Conservation (phyloP, 1,140 invertebrate species). For the Aphelinus atriplicis region DNA sequence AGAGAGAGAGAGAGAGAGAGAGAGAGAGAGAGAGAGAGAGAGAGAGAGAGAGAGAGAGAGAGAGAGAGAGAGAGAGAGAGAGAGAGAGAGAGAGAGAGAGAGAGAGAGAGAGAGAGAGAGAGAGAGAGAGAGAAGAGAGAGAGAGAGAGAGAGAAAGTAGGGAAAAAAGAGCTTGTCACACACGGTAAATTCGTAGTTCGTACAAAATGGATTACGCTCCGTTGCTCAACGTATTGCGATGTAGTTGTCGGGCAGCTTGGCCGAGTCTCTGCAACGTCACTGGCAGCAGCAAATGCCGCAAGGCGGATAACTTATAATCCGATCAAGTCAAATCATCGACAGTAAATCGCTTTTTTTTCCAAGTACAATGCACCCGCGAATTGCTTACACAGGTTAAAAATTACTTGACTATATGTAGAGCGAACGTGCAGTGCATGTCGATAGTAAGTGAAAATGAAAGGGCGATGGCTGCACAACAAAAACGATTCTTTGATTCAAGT, state of each 20-base stretch:
- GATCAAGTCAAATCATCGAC: constrained; percentile 33
- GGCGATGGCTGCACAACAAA: no score
- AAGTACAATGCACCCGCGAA: constrained; percentile 21
- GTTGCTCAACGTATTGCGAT: constrained; percentile 38
- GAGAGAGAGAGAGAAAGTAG: neutral
- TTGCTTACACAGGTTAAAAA: constrained; percentile 9
- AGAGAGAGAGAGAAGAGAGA: neutral
- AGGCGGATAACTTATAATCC: constrained; percentile 24
- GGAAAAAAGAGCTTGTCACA: constrained; percentile 31
- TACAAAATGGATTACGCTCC: constrained; percentile 42
- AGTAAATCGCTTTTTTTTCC: neutral
- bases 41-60: no score
- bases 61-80: no score
- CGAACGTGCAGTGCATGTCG: no score
- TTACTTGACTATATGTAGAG: constrained; percentile 6
- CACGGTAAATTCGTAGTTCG: constrained; percentile 37
- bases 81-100: no score
- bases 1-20: no score
- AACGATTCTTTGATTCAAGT: no score
- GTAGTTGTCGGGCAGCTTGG: constrained; percentile 31
- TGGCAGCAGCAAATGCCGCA: neutral
- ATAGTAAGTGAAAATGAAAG: no score
- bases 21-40: no score
- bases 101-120: no score
- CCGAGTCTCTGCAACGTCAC: constrained; percentile 8